These are phyloP conservation scores for Phania funesta DNA, from an alignment of 2,888 invertebrate species.

Conservation along the genomic window DNA sequence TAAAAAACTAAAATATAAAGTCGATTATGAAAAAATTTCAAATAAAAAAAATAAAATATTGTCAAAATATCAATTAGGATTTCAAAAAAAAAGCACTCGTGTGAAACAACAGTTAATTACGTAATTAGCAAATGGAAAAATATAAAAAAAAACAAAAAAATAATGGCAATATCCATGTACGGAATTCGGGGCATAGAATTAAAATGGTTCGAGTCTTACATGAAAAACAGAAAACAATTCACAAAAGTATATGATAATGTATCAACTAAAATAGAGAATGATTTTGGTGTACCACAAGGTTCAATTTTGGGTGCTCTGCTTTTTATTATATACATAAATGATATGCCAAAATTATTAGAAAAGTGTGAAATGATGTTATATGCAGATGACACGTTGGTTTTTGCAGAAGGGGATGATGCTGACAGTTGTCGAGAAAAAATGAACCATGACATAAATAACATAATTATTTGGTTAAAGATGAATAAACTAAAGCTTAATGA, in stretches of 20 bases:
- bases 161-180: constrained; percentile 7
- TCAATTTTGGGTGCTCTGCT: neutral
- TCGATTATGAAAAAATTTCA: neutral
- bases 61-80: constrained; percentile 12
- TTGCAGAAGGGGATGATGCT: neutral
- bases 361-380: constrained; percentile 9
- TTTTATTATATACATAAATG: constrained; percentile 8
- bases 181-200: neutral
- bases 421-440: neutral
- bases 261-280: neutral
- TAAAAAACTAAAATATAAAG: neutral
- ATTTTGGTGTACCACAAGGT: constrained; percentile 9
- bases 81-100: neutral
- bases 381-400: neutral
- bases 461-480: constrained; percentile 4
- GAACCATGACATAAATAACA: neutral
- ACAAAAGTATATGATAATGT: neutral
- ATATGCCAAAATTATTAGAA: neutral
- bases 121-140: constrained; percentile 42
- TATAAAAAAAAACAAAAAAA: constrained; percentile 11
- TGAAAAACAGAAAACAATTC: neutral
- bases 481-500: neutral
- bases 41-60: constrained; percentile 3
- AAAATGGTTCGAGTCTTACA: neutral
- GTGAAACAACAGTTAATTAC: constrained; percentile 7